Conservation (phyloP, 2,797 vertebrate genomes). For the Spizella passerina region DNA sequence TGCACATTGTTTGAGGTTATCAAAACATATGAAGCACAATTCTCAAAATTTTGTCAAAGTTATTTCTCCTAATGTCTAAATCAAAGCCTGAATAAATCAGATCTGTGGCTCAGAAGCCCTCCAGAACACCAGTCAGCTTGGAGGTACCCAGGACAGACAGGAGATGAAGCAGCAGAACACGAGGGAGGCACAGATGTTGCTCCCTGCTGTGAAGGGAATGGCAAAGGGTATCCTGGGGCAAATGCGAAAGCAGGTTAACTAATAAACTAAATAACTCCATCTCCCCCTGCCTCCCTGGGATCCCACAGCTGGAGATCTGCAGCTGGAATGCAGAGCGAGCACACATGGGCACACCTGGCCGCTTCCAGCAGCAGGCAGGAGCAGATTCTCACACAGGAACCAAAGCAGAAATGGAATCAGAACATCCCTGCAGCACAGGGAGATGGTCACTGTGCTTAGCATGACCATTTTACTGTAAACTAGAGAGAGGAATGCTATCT, state of each 20-base stretch:
- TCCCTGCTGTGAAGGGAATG: not conserved
- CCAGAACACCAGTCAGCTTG: not conserved
- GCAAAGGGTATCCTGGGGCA: not conserved
- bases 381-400: not conserved
- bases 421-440: not conserved
- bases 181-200: not conserved
- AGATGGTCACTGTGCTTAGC: not conserved
- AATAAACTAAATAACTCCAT: not conserved
- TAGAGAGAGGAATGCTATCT: not conserved
- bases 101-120: not conserved
- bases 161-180: not conserved
- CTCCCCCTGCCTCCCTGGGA: not conserved
- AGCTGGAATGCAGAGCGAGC: not conserved
- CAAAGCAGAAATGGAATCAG: not conserved
- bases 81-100: not conserved
- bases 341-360: rapidly evolving
- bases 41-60: not conserved
- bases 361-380: not conserved
- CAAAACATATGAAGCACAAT: not conserved
- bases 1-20: not conserved
- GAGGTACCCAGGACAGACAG: not conserved
- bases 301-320: not conserved
- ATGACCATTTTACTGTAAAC: not conserved
- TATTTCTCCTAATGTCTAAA: not conserved
- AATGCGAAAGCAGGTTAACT: too few relatives aligned